Percentiles rank a stretch among this genome's conserved stretches.
phyloP scores from a whole-genome alignment of 2,888 invertebrate genomes.

The Mythimna impura region DNA sequence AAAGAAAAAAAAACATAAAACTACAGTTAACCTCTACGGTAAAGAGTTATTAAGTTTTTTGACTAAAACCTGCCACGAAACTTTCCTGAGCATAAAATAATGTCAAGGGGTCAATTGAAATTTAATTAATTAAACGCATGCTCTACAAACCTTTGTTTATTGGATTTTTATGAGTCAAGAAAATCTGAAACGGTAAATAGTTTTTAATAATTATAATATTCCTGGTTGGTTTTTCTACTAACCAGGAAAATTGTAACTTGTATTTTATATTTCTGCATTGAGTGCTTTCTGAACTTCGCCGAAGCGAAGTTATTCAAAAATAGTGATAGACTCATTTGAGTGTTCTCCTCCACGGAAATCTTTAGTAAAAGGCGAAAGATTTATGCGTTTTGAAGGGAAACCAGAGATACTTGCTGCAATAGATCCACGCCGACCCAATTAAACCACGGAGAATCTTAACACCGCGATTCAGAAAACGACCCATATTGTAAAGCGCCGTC shows the following conservation, averaged over 20 bases:
- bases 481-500: too few relatives aligned
- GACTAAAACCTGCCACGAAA: too few relatives aligned
- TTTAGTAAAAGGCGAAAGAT: conserved; percentile 95
- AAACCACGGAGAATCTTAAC: conserved; percentile 1
- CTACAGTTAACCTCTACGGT: too few relatives aligned
- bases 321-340: conserved; percentile 91
- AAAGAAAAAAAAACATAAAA: too few relatives aligned
- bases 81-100: too few relatives aligned
- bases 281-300: conserved; percentile 1
- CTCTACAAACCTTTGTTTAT: too few relatives aligned
- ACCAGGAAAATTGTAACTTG: background rate
- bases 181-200: background rate
- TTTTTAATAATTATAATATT: background rate
- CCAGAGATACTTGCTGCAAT: conserved; percentile 83
- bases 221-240: background rate
- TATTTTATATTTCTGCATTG: background rate
- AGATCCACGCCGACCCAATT: background rate
- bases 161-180: background rate
- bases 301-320: conserved; percentile 23
- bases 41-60: too few relatives aligned
- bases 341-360: conserved; percentile 94
- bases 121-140: too few relatives aligned
- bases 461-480: too few relatives aligned
- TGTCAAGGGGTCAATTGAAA: too few relatives aligned
- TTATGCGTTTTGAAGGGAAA: conserved; percentile 92